Conservation (phyloP, 2,888 invertebrate genomes). For the Caenorhabditis plicata region DNA sequence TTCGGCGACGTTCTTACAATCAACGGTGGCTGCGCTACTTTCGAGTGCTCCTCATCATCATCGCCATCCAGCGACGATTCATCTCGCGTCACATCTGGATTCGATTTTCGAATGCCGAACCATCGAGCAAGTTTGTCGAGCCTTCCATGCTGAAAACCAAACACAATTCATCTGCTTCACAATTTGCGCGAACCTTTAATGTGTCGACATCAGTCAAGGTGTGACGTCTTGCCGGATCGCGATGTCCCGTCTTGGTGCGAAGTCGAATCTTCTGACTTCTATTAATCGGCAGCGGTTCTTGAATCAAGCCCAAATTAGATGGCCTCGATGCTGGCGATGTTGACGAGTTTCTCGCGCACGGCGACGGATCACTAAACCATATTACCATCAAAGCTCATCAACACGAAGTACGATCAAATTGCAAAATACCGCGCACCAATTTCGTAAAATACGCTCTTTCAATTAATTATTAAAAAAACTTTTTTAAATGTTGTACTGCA, state of each 20-base stretch:
- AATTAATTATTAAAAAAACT: too few species aligned
- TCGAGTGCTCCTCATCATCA: neutral
- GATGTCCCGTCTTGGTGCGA: conserved; percentile 28
- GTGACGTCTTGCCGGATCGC: conserved; percentile 49
- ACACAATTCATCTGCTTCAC: too few species aligned
- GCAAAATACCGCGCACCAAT: too few species aligned
- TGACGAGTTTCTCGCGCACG: conserved; percentile 39
- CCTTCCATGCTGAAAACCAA: conserved; percentile 33
- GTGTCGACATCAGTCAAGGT: conserved; percentile 54
- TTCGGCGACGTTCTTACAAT: conserved; percentile 48
- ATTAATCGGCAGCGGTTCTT: conserved; percentile 14
- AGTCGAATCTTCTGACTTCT: conserved; percentile 53
- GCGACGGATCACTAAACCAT: conserved; percentile 45
- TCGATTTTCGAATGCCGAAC: conserved; percentile 43
- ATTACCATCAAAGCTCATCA: too few species aligned
- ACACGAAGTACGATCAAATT: too few species aligned
- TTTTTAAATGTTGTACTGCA: too few species aligned
- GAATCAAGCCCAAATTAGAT: conserved; percentile 13
- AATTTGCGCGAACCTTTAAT: conserved; percentile 34
- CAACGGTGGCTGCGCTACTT: conserved; percentile 27
- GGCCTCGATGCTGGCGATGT: conserved; percentile 33
- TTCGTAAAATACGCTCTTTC: too few species aligned
- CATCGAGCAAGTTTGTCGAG: conserved; percentile 44
- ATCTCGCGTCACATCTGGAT: conserved; percentile 41
- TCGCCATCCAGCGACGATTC: conserved; percentile 1